Evolutionary conservation across 2,888 invertebrate genomes (phyloP).

Genomic region (Mythimna impura): DNA sequence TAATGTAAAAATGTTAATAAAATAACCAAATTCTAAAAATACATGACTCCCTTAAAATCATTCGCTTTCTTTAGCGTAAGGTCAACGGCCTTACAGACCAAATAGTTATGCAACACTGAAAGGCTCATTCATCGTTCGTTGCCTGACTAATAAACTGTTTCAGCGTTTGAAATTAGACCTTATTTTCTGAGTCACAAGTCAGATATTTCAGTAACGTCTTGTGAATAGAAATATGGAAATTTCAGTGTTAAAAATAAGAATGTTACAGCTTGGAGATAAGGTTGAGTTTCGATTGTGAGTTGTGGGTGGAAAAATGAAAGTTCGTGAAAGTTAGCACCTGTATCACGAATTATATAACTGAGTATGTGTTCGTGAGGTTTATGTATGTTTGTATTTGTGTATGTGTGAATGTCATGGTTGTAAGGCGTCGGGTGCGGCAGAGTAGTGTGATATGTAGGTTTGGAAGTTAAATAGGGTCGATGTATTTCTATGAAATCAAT

Average conservation of each 20-base stretch:
- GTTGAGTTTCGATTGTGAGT: constrained; percentile 38
- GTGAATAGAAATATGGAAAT: not conserved
- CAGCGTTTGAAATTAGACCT: not conserved
- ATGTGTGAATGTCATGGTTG: constrained; percentile 47
- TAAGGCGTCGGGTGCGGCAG: constrained; percentile 18
- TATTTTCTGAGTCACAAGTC: fast-evolving
- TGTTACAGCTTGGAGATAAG: fast-evolving
- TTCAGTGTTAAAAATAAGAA: constrained; percentile 4
- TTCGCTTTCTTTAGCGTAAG: constrained; percentile 60
- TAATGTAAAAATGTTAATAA: not conserved
- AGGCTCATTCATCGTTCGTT: constrained; percentile 60
- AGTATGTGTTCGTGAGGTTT: constrained; percentile 56
- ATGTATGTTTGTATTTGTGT: constrained; percentile 41
- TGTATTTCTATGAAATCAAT: not conserved
- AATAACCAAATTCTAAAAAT: not conserved
- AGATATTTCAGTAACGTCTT: not conserved
- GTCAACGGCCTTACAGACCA: constrained; percentile 56
- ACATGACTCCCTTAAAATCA: constrained; percentile 33
- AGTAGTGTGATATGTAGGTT: constrained; percentile 21
- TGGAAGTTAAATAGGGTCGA: not conserved
- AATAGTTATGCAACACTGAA: constrained; percentile 62
- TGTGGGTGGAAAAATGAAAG: constrained; percentile 78
- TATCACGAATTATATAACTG: constrained; percentile 63
- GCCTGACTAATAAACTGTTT: constrained; percentile 23
- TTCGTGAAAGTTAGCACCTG: constrained; percentile 78